Evolutionary conservation across 2,113 vertebrate species (phyloP).

Genomic region (Rhineura floridana): DNA sequence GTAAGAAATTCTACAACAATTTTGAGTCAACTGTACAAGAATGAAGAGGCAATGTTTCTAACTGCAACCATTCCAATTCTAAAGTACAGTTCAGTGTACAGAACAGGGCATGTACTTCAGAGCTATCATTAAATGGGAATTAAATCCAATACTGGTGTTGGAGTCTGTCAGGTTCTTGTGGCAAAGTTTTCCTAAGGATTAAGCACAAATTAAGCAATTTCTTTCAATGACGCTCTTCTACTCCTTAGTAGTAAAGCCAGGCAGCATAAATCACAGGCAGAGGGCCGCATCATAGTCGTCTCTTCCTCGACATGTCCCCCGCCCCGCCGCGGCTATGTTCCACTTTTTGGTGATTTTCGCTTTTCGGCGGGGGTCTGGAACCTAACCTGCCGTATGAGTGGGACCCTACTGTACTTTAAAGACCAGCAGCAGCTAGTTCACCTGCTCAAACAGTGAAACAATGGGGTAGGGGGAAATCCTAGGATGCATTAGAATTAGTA

Average conservation of each 20-base stretch:
- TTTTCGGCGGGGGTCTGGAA: no score
- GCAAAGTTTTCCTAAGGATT: conserved; percentile 9
- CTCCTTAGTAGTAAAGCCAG: conserved; percentile 19
- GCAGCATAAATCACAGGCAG: conserved; percentile 7
- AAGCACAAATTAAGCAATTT: conserved; percentile 15
- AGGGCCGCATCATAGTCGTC: no score
- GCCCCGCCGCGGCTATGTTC: no score
- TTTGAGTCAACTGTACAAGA: not conserved
- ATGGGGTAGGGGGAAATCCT: no score
- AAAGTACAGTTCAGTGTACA: not conserved
- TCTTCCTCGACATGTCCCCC: no score
- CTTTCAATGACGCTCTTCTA: not conserved
- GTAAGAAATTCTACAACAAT: not conserved
- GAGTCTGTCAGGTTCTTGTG: not conserved
- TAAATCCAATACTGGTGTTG: conserved; percentile 9
- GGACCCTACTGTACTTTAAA: no score
- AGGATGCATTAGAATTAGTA: no score
- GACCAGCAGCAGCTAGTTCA: no score
- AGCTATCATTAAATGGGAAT: not conserved
- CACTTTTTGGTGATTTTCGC: no score
- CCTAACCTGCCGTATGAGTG: no score
- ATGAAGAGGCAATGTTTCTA: not conserved
- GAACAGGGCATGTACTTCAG: not conserved
- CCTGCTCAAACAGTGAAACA: no score
- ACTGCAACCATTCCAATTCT: not conserved